Percentiles rank a stretch among this genome's conserved stretches.
phyloP scores from a whole-genome alignment of 2,113 vertebrate genomes.

The Bambusicola thoracicus region DNA sequence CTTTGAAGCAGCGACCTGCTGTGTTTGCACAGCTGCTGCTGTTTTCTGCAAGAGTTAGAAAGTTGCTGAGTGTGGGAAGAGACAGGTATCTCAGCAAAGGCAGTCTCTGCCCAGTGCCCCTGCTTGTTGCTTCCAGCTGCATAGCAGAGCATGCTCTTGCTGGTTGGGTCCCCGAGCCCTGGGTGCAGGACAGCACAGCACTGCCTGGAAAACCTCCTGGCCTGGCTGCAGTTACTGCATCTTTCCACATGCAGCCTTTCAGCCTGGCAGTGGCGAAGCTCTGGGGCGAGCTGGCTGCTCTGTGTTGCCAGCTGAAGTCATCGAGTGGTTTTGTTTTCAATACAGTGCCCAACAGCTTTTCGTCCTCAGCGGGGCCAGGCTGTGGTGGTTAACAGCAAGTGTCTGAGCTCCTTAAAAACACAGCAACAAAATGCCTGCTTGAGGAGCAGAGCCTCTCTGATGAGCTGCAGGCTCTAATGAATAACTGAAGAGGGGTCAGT shows the following conservation, averaged over 20 bases:
- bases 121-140: background rate
- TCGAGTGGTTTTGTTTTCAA: background rate
- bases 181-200: background rate
- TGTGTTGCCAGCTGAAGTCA: background rate
- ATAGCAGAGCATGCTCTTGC: rapidly evolving
- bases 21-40: slow-evolving; percentile 24
- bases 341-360: background rate
- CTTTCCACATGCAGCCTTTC: background rate
- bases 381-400: background rate
- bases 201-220: background rate
- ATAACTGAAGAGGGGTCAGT: slow-evolving; percentile 70
- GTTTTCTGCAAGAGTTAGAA: background rate
- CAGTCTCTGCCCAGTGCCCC: background rate
- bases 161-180: background rate
- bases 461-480: slow-evolving; percentile 49
- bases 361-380: background rate
- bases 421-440: slow-evolving; percentile 8
- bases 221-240: background rate
- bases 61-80: background rate
- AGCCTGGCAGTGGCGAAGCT: background rate
- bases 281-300: background rate
- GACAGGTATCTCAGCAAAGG: background rate
- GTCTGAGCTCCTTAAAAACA: slow-evolving; percentile 17
- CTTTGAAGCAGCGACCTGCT: background rate
- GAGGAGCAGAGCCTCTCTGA: slow-evolving; percentile 39